Base-by-base conservation (phyloP, 1,140 invertebrate species). In the Cydia strobilella region DNA sequence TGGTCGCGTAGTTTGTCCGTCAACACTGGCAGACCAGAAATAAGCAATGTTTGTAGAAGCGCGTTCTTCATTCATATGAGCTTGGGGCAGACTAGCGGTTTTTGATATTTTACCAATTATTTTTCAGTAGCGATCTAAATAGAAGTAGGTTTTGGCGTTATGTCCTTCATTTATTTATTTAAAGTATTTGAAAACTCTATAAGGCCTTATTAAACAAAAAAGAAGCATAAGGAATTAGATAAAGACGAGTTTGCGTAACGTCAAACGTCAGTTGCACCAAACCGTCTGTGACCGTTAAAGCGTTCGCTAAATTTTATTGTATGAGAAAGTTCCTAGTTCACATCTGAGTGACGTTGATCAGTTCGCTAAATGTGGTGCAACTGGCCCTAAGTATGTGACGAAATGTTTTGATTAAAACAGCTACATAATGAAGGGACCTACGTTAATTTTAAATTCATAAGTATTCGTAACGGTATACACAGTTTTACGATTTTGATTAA, bases 61-160 rank as follows among this genome's bases (percentile, higher is more conserved):
- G 80, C 82, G 78, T 79, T 84, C 82, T 86, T 79, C 81, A 85
- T 85, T 87, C 80, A 83, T 80, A 84, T 84, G 80, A 48, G 72
- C 65, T 31, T 10, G 18, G 15, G 48, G 25, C 75, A 84, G 74
- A 84, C 82, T 35, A 66, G 79, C 77, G 23, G 25, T 75, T 83
- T 75, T 77, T 74, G 0, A 13, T 51, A 51, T n/a, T n/a, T n/a
- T n/a, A 2, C 7, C 1, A 39, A 39, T 10, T 48, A 48, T 48
- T 48, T 15, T 48, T 48, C 13, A 35, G 31, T 31, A 4, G 31
- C 31, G 31, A 31, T 31, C 31, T 31, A 31, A 3, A 6, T 31
- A 31, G 2, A 5, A 31, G 0, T 31, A 31, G 35, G 35, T 9
- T 39, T 39, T 39, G 9, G 10, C 31, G 0, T 31, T 31, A 31